Base-by-base conservation (phyloP, 2,113 vertebrate species). In the Arenaria interpres region DNA sequence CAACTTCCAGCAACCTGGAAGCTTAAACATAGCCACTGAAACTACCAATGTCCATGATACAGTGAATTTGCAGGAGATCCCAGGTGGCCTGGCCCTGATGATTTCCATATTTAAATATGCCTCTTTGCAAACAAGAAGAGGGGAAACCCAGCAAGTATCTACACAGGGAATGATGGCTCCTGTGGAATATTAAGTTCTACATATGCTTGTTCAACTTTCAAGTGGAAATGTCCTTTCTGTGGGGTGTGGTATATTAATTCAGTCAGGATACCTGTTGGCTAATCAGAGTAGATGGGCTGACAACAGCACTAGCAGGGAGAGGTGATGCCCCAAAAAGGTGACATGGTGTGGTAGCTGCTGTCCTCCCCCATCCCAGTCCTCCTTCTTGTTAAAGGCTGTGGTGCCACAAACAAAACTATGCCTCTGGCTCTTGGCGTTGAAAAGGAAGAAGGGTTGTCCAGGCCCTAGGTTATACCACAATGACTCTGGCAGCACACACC, bases 141-240 rank as follows among this genome's bases (percentile, higher is more conserved):
- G 28, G 48, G 6, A 85, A 94, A 78, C 5, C 30, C 68, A 82
- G 13, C 23, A 71, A n/a, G 2, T 62, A 15, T 46, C 19, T 56
- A 32, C 1, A 1, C 3, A 35, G 13, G 16, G 21, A 91, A 72
- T 5, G 14, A 89, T 3, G 6, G 4, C 1, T 63, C 16, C 27
- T 62, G 6, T 60, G 43, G 24, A 75, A 82, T 72, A 73, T 32
- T 64, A 74, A 71, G 8, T 33, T 75, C 48, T 67, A 19, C 2
- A 7, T 57, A 75, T 82, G 15, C 24, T 76, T 53, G 11, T 64
- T 79, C 32, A 63, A 7, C 24, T 86, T 79, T 80, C 30, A 7
- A 9, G 10, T 60, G 41, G 82, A 85, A 88, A 77, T 45, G 8
- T 75, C 12, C 25, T 53, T 62, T 66, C 54, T 62, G 4, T 48